Evolutionary conservation across 2,797 vertebrate species (phyloP).

Genomic region (Chaetodon trifasciatus): DNA sequence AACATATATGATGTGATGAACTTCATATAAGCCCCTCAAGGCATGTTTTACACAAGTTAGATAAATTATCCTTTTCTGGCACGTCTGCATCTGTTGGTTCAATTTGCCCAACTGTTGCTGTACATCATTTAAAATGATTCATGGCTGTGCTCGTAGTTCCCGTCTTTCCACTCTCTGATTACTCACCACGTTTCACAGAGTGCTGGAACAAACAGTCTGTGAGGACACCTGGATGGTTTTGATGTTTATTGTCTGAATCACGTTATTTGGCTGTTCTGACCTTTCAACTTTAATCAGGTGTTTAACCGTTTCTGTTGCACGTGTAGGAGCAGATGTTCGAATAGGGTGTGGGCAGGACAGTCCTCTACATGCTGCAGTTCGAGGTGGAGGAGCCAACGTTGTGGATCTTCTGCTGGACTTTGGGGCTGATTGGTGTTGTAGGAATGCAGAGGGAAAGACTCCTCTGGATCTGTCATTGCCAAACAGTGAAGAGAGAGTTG

Average conservation of each 20-base stretch:
- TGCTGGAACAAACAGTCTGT: background rate
- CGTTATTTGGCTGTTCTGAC: background rate
- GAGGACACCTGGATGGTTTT: background rate
- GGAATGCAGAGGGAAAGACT: conserved; percentile 88
- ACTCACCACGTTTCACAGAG: background rate
- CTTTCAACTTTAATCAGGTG: too few species aligned
- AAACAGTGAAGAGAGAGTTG: conserved; percentile 81
- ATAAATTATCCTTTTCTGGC: too few species aligned
- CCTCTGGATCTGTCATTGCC: conserved; percentile 87
- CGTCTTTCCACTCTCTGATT: background rate
- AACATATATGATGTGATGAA: background rate
- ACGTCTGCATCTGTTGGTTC: too few species aligned
- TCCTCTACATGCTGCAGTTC: conserved; percentile 90
- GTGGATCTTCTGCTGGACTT: conserved; percentile 90
- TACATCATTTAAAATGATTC: conserved; percentile 4
- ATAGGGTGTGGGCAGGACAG: conserved; percentile 86
- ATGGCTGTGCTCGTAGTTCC: conserved; percentile 2
- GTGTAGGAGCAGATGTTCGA: conserved; percentile 88
- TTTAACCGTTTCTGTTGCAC: background rate
- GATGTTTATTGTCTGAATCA: background rate
- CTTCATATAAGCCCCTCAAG: too few species aligned
- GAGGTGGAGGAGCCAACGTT: conserved; percentile 78
- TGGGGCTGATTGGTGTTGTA: conserved; percentile 87
- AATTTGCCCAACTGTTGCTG: background rate
- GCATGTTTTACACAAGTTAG: too few species aligned